These are phyloP conservation scores for Clunio marinus DNA, from an alignment of 2,888 invertebrate genomes.

Conservation along the genomic window DNA sequence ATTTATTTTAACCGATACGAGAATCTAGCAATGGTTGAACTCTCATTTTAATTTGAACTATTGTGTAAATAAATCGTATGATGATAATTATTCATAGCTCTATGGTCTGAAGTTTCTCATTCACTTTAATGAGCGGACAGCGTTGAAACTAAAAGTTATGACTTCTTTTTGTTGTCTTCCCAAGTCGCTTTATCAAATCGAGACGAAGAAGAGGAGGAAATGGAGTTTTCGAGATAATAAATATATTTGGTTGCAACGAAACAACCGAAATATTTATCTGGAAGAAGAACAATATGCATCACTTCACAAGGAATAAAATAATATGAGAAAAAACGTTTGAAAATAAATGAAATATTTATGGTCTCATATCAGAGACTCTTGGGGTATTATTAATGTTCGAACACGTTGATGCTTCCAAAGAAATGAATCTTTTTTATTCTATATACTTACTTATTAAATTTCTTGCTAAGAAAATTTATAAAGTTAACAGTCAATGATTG, in stretches of 20 bases:
- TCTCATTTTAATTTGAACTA: neutral
- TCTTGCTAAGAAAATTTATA: neutral
- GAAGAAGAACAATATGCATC: neutral
- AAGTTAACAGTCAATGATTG: neutral
- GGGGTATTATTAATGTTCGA: neutral
- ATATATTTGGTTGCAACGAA: neutral
- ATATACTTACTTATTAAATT: neutral
- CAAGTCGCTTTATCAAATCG: neutral
- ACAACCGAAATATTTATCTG: neutral
- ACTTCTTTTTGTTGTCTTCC: neutral
- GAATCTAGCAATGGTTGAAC: neutral
- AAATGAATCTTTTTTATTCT: neutral
- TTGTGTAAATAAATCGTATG: too few relatives aligned
- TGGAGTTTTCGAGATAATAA: neutral
- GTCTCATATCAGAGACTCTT: neutral
- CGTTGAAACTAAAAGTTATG: neutral
- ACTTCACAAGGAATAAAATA: neutral
- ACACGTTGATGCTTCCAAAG: neutral
- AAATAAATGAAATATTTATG: conserved; percentile 3
- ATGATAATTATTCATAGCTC: neutral
- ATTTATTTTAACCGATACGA: too few relatives aligned
- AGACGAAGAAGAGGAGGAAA: neutral
- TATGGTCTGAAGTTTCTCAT: neutral
- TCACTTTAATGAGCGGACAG: neutral
- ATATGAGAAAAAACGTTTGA: neutral